Percentiles rank a stretch among this genome's conserved stretches.
These are phyloP conservation scores for Pterophyllum scalare DNA, from an alignment of 2,113 vertebrate species.

Conservation along the genomic window DNA sequence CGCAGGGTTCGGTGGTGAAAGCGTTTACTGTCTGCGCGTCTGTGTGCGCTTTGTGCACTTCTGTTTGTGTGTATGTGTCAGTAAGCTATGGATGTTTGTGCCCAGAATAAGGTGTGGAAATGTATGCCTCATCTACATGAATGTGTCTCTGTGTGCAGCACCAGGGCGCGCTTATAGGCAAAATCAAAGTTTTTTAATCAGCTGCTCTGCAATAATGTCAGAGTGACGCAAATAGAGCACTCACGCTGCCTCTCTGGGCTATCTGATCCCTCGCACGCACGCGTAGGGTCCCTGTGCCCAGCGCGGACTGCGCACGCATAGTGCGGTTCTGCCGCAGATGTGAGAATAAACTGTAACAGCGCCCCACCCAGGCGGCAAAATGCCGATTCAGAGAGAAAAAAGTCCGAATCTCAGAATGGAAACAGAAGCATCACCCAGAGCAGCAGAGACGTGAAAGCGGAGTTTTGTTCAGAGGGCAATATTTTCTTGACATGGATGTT, in stretches of 20 bases:
- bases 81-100: slow-evolving; percentile 49
- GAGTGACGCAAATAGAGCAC: not conserved
- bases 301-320: not conserved
- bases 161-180: fast-evolving
- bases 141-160: slow-evolving; percentile 62
- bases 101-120: slow-evolving; percentile 54
- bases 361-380: slow-evolving; percentile 59
- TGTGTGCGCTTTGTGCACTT: slow-evolving; percentile 71
- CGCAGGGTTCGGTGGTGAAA: slow-evolving; percentile 63
- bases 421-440: not conserved
- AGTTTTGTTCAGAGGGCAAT: slow-evolving; percentile 68
- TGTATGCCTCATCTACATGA: slow-evolving; percentile 47
- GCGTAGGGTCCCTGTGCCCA: not conserved
- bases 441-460: slow-evolving; percentile 66
- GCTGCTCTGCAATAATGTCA: not conserved
- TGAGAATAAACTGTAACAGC: slow-evolving; percentile 27
- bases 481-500: slow-evolving; percentile 80
- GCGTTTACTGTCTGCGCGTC: slow-evolving; percentile 72
- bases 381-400: slow-evolving; percentile 48
- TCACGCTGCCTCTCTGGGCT: not conserved
- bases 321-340: slow-evolving; percentile 42
- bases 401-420: slow-evolving; percentile 31
- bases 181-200: not conserved
- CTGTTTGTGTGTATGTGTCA: slow-evolving; percentile 65
- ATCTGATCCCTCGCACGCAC: not conserved